Evolutionary conservation across 1,140 invertebrate species (phyloP).

Genomic region (Leptinotarsa lineolata): DNA sequence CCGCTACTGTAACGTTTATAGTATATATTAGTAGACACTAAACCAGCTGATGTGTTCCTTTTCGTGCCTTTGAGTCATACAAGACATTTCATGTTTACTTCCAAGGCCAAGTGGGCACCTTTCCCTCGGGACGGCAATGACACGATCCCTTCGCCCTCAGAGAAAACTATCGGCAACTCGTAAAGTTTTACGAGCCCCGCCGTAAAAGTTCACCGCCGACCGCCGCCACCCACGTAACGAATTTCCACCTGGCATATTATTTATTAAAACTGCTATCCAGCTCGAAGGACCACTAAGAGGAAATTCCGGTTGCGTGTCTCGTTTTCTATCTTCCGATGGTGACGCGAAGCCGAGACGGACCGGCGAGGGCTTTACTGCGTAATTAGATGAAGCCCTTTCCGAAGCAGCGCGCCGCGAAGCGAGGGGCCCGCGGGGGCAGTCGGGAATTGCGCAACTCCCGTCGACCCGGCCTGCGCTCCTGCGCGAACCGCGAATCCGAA

Average conservation of each 20-base stretch:
- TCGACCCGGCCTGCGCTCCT: conserved; percentile 23
- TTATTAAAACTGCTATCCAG: conserved; percentile 20
- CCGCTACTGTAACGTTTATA: no score
- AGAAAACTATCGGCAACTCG: conserved; percentile 2
- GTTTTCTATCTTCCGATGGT: conserved; percentile 15
- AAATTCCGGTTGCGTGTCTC: conserved; percentile 30
- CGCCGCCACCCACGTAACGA: conserved; percentile 12
- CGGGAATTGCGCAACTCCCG: conserved; percentile 43
- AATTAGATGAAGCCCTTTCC: conserved; percentile 28
- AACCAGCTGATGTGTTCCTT: neutral
- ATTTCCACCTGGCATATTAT: conserved; percentile 20
- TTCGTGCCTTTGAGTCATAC: neutral
- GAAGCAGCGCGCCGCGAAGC: conserved; percentile 11
- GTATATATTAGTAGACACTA: no score
- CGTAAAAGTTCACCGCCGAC: conserved; percentile 12
- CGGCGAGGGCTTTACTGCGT: conserved; percentile 30
- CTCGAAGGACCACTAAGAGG: conserved; percentile 18
- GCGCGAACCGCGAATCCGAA: conserved; percentile 24
- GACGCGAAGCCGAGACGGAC: conserved; percentile 21
- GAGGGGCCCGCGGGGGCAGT: conserved; percentile 31
- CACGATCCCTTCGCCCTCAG: neutral
- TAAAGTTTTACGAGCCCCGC: conserved; percentile 4
- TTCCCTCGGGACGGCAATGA: neutral
- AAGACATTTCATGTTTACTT: conserved; percentile 1
- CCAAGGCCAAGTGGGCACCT: conserved; percentile 1